These are phyloP conservation scores for Tor tambroides DNA, from an alignment of 2,113 vertebrate species.

Conservation along the genomic window DNA sequence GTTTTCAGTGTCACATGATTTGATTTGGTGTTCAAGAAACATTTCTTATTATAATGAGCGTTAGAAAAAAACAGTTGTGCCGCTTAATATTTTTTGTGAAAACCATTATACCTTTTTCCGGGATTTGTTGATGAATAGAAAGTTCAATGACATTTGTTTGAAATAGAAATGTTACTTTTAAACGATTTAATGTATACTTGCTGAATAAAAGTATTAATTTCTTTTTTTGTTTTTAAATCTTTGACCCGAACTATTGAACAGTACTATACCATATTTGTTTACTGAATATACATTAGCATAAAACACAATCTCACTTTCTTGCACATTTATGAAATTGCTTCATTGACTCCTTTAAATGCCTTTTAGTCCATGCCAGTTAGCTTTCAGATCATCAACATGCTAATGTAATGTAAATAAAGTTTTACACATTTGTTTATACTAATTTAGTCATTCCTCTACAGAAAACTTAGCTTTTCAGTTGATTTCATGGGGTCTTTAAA, in stretches of 20 bases:
- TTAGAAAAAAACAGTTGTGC: too few relatives aligned
- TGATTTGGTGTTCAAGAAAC: too few relatives aligned
- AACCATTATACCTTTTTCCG: not conserved
- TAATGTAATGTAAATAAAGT: not conserved
- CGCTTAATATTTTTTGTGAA: too few relatives aligned
- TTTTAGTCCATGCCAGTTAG: not conserved
- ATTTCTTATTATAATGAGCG: not conserved
- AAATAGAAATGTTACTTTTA: not conserved
- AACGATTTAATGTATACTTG: not conserved
- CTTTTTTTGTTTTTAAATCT: not conserved
- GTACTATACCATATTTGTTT: not conserved
- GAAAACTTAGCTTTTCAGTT: not conserved
- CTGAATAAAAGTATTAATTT: not conserved
- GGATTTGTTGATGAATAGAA: not conserved
- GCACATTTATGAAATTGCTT: not conserved
- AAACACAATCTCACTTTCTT: not conserved
- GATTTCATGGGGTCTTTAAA: not conserved
- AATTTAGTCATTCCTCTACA: not conserved
- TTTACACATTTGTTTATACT: not conserved
- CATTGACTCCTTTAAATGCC: not conserved
- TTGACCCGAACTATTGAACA: not conserved
- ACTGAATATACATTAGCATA: not conserved
- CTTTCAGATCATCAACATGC: not conserved
- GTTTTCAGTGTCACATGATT: not conserved
- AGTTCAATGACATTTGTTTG: not conserved